These are phyloP conservation scores for Limosa lapponica DNA, from an alignment of 2,797 vertebrate genomes.

Conservation along the genomic window DNA sequence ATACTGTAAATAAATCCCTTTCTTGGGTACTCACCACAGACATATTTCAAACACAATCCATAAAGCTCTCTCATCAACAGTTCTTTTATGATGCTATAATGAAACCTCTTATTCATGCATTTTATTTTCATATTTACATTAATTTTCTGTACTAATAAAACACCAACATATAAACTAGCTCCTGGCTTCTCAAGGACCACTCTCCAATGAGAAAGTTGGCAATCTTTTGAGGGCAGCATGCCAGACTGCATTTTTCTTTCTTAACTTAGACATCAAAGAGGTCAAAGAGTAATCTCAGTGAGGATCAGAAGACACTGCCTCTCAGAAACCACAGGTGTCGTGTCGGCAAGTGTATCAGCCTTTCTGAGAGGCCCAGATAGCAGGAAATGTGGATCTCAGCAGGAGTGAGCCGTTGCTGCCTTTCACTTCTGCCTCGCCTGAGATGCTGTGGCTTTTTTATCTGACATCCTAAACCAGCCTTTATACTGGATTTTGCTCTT, in stretches of 20 bases:
- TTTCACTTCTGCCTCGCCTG: background rate
- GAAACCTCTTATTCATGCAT: background rate
- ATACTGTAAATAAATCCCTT: background rate
- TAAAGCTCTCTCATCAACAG: background rate
- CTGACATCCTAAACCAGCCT: background rate
- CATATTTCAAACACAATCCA: background rate
- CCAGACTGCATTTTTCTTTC: background rate
- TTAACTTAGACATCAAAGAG: background rate
- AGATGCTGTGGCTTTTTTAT: background rate
- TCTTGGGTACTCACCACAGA: background rate
- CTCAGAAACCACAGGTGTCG: background rate
- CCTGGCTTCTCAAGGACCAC: background rate
- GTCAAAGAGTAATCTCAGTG: background rate
- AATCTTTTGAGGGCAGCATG: background rate
- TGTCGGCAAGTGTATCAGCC: background rate
- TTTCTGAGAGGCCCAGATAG: background rate
- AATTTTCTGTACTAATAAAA: background rate
- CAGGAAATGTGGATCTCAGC: constrained; percentile 6
- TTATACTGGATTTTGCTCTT: background rate
- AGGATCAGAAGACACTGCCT: background rate
- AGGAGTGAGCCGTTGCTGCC: background rate
- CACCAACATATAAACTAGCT: background rate
- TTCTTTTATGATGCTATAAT: background rate
- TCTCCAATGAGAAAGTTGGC: background rate
- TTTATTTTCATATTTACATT: constrained; percentile 7